These are phyloP conservation scores for Trichonephila inaurata DNA, from an alignment of 1,140 invertebrate genomes.

Conservation along the genomic window DNA sequence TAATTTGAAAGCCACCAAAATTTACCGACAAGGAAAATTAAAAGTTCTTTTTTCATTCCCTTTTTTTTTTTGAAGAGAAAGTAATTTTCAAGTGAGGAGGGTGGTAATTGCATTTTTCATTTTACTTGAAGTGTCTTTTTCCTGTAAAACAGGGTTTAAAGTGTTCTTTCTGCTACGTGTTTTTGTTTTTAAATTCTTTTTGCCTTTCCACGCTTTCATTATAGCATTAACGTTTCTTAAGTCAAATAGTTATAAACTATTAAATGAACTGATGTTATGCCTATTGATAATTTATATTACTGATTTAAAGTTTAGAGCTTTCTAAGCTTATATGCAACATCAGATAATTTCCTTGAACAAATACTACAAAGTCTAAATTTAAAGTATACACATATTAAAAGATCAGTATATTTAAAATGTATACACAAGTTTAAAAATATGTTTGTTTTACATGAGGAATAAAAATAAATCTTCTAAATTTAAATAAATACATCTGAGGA, in stretches of 20 bases:
- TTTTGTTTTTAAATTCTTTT: background rate
- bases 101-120: constrained; percentile 44
- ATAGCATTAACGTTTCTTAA: background rate
- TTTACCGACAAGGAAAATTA: constrained; percentile 54
- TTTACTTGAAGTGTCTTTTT: constrained; percentile 1
- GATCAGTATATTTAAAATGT: no score
- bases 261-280: background rate
- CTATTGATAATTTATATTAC: background rate
- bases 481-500: no score
- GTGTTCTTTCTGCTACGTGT: background rate
- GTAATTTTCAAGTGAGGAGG: background rate
- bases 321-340: background rate
- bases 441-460: no score
- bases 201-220: background rate
- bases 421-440: no score
- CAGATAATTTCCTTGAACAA: no score
- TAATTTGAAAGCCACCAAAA: constrained; percentile 25
- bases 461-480: background rate
- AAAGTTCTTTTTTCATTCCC: constrained; percentile 9
- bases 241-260: background rate
- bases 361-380: no score
- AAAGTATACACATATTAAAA: no score
- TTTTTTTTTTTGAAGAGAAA: background rate
- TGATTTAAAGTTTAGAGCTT: background rate
- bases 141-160: background rate